Evolutionary conservation across 1,140 invertebrate genomes (phyloP).

Genomic region (Dinoponera quadriceps): DNA sequence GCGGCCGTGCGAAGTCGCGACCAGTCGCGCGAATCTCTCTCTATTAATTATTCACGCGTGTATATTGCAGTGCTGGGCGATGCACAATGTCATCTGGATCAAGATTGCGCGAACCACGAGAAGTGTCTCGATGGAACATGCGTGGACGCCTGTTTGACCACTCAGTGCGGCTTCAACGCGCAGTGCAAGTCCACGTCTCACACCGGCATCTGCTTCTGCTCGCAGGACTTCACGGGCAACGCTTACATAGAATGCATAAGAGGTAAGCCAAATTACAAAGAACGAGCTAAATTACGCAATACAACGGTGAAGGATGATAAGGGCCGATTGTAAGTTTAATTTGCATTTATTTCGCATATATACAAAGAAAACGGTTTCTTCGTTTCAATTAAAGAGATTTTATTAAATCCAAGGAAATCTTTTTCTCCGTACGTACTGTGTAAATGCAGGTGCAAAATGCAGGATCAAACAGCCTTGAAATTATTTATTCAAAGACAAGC

Average conservation of each 20-base stretch:
- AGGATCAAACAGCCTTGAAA: too few species aligned
- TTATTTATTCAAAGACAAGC: too few species aligned
- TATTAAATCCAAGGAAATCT: too few species aligned
- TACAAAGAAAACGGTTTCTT: too few species aligned
- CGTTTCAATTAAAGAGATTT: too few species aligned
- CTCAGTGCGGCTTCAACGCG: conserved; percentile 94
- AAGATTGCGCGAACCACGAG: conserved; percentile 90
- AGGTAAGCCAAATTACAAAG: conserved; percentile 82
- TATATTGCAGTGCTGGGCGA: conserved; percentile 42
- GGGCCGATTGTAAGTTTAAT: too few species aligned
- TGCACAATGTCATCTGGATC: conserved; percentile 89
- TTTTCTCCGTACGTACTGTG: too few species aligned
- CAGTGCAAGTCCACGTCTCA: conserved; percentile 92
- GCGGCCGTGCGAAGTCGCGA: too few species aligned
- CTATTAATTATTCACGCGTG: background rate
- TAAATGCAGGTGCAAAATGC: too few species aligned
- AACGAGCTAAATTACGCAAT: background rate
- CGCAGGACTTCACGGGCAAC: conserved; percentile 92
- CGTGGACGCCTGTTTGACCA: conserved; percentile 91
- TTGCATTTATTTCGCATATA: too few species aligned
- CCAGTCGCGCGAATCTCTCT: background rate
- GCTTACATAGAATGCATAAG: conserved; percentile 92
- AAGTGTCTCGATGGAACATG: conserved; percentile 92
- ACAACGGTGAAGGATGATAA: too few species aligned
- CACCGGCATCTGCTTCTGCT: conserved; percentile 91